A percentile compares a stretch with the other conserved stretches of the same genome.
phyloP scores from a whole-genome alignment of 2,888 invertebrate species.

The Drosophila ustulata region DNA sequence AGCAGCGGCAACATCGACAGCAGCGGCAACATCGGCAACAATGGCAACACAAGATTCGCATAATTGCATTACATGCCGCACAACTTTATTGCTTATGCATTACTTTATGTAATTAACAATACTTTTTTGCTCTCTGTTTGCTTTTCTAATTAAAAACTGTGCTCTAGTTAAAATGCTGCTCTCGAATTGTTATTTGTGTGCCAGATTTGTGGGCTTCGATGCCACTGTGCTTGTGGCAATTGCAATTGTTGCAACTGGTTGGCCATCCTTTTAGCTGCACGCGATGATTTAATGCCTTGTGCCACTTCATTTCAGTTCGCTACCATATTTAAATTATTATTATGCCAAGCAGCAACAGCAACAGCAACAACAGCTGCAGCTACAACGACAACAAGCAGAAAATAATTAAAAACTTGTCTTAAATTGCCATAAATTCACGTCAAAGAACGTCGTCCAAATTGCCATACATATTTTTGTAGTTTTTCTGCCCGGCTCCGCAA shows the following conservation, averaged over 20 bases:
- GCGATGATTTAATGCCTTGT: constrained; percentile 80
- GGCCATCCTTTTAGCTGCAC: constrained; percentile 77
- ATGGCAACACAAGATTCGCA: constrained; percentile 57
- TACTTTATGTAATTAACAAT: constrained; percentile 53
- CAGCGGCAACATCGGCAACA: constrained; percentile 21
- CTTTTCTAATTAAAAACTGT: constrained; percentile 40
- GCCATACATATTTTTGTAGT: constrained; percentile 58
- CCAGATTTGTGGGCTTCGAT: constrained; percentile 41
- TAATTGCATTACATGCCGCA: constrained; percentile 56
- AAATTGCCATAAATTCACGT: constrained; percentile 82
- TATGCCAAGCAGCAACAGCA: constrained; percentile 57
- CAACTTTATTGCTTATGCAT: constrained; percentile 42
- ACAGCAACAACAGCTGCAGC: constrained; percentile 26
- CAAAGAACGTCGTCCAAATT: constrained; percentile 77
- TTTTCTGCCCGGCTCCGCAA: constrained; percentile 2
- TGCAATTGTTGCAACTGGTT: constrained; percentile 46
- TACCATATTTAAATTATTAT: constrained; percentile 77
- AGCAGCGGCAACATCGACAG: constrained; percentile 15
- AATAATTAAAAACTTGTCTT: constrained; percentile 82
- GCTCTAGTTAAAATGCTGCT: constrained; percentile 23
- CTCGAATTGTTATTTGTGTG: constrained; percentile 19
- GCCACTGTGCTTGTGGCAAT: constrained; percentile 41
- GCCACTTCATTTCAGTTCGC: constrained; percentile 76
- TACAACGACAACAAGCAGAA: constrained; percentile 44
- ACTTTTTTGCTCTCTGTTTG: background rate